Conservation (phyloP, 2,797 vertebrate species). For the Streptopelia turtur region DNA sequence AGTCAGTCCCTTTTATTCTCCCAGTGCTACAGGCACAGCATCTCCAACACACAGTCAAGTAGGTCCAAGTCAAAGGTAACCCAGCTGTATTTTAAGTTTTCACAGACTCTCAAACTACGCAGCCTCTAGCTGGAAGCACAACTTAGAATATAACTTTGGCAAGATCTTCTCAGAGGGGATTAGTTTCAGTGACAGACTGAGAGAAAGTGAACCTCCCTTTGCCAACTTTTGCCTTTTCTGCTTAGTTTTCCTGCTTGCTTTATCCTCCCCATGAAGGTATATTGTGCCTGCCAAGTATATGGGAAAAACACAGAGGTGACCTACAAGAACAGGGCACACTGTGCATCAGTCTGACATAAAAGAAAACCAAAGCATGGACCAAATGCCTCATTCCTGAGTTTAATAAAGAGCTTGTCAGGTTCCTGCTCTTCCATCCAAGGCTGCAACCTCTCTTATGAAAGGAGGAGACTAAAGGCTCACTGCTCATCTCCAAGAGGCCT, state of each 20-base stretch:
- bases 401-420: not conserved
- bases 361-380: not conserved
- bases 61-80: not conserved
- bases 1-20: not conserved
- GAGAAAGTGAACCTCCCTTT: not conserved
- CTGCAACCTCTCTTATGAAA: not conserved
- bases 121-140: not conserved
- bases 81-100: not conserved
- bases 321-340: fast-evolving
- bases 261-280: not conserved
- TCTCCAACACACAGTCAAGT: not conserved
- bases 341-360: not conserved
- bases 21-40: not conserved
- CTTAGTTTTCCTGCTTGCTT: not conserved
- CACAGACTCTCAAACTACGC: not conserved
- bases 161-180: not conserved
- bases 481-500: not conserved
- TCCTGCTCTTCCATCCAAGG: not conserved
- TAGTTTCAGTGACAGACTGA: not conserved
- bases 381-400: not conserved
- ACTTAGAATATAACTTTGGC: not conserved
- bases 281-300: not conserved
- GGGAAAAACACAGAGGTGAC: not conserved
- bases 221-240: not conserved
- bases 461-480: not conserved